A percentile compares a stretch with the other conserved stretches of the same genome.
Evolutionary conservation across 1,140 invertebrate genomes (phyloP).

Genomic region (Heliconius congener): DNA sequence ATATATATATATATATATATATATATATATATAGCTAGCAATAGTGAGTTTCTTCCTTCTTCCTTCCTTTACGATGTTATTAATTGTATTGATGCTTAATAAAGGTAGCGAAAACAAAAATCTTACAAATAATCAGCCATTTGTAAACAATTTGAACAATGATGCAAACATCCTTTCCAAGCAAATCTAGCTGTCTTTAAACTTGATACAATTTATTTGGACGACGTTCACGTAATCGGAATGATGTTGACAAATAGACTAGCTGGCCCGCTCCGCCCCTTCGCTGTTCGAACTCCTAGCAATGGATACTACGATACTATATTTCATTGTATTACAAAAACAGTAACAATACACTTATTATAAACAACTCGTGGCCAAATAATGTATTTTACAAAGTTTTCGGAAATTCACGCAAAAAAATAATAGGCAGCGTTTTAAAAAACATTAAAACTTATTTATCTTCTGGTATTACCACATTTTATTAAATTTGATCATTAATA

Average conservation of each 20-base stretch:
- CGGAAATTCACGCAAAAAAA: not conserved
- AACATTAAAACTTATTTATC: not conserved
- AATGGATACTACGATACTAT: slow-evolving; percentile 61
- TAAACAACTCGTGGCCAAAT: slow-evolving; percentile 44
- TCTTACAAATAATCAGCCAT: not conserved
- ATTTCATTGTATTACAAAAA: slow-evolving; percentile 66
- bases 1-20: no score
- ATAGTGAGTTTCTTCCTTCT: no score
- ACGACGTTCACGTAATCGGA: slow-evolving; percentile 72
- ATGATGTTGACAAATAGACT: slow-evolving; percentile 79
- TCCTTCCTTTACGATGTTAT: no score
- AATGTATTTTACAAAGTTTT: not conserved
- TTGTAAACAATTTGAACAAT: not conserved
- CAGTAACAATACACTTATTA: slow-evolving; percentile 50
- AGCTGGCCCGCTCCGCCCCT: slow-evolving; percentile 61
- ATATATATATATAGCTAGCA: no score
- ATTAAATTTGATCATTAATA: no score
- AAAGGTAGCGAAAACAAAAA: not conserved
- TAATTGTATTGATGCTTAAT: not conserved
- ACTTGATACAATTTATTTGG: slow-evolving; percentile 72
- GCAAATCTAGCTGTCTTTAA: slow-evolving; percentile 35
- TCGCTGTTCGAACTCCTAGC: slow-evolving; percentile 68
- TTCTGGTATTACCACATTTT: no score
- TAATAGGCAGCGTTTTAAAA: not conserved
- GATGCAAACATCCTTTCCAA: slow-evolving; percentile 1